A percentile compares a stretch with the other conserved stretches of the same genome.
Evolutionary conservation across 2,797 vertebrate genomes (phyloP).

Genomic region (Coregonus sp.): DNA sequence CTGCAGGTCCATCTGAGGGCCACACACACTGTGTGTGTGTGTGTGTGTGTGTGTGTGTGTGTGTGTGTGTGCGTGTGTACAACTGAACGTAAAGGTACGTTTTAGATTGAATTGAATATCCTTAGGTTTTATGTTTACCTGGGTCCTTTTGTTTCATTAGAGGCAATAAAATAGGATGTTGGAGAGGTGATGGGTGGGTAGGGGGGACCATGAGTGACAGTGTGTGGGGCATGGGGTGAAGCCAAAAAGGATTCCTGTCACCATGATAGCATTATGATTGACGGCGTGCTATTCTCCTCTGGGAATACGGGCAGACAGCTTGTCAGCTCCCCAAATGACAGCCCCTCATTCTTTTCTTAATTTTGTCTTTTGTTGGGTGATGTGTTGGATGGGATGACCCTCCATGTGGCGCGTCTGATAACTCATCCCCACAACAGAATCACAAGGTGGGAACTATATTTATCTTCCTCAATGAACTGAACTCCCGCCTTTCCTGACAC

Average conservation of each 20-base stretch:
- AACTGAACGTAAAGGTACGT: constrained; percentile 20
- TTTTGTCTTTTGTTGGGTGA: constrained; percentile 78
- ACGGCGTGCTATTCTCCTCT: constrained; percentile 71
- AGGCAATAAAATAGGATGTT: constrained; percentile 37
- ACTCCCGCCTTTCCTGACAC: constrained; percentile 35
- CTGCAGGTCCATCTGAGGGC: constrained; percentile 16
- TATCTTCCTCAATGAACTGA: constrained; percentile 59
- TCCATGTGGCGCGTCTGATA: constrained; percentile 71
- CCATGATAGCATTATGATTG: constrained; percentile 73
- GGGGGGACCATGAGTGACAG: constrained; percentile 70
- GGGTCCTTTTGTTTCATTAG: constrained; percentile 40
- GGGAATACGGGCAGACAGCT: constrained; percentile 68
- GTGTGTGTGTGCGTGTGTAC: constrained; percentile 27
- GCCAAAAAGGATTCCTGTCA: constrained; percentile 74
- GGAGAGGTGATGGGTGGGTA: constrained; percentile 44
- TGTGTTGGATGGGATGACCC: constrained; percentile 66
- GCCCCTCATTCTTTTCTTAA: constrained; percentile 72
- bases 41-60: constrained; percentile 18
- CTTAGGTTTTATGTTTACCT: constrained; percentile 13
- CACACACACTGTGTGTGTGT: constrained; percentile 19
- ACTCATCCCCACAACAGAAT: constrained; percentile 55
- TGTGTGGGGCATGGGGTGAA: constrained; percentile 66
- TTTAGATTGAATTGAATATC: background rate
- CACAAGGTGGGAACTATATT: constrained; percentile 43
- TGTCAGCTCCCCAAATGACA: constrained; percentile 70